Base-by-base conservation (phyloP, 2,888 invertebrate genomes). In the Epiblema foenella region DNA sequence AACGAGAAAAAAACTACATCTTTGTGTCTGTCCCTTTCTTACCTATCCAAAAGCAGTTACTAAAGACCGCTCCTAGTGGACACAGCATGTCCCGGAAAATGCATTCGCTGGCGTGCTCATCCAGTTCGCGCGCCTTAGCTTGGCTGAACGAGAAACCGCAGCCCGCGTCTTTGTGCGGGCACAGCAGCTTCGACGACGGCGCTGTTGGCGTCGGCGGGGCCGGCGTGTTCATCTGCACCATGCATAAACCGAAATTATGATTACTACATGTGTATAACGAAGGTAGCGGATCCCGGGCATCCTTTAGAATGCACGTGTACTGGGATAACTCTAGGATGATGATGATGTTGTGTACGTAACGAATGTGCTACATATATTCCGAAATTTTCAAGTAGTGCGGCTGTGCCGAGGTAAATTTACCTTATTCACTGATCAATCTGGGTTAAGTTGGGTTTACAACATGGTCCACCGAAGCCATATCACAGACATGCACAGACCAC, bases 41-140 rank as follows among this genome's bases (percentile, higher is more conserved):
- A 93, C 93, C 93, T 73, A 79, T 85, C 93, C 93, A 93, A 33
- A 88, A 90, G 80, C 93, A 93, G 75, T 83, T 86, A 7, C 90
- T 91, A 73, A 91, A 89, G 5, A 88, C 87, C 29, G 78, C 77
- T 0, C 90, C 89, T 15, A 90, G 78, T 0, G 93, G 92, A 73
- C 93, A 93, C 2, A 85, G 81, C 88, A 92, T 88, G 52, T 84
- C 84, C 39, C 92, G 83, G 76, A 88, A 92, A 59, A 90, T 89
- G 73, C 92, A 93, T 75, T 92, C 91, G 73, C 89, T 90, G n/a
- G 90, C 76, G 76, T 93, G 93, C 11, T 89, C 85, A 2, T 90
- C 87, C 24, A 88, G 54, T 1, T 88, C 85, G 10, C 68, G 52
- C 5, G 58, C 62, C 1, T 66, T 57, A 11, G 54, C 65, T 42